Percentiles rank a stretch among this genome's conserved stretches.
These are phyloP conservation scores for Apteryx mantelli DNA, from an alignment of 2,113 vertebrate species.

Conservation along the genomic window DNA sequence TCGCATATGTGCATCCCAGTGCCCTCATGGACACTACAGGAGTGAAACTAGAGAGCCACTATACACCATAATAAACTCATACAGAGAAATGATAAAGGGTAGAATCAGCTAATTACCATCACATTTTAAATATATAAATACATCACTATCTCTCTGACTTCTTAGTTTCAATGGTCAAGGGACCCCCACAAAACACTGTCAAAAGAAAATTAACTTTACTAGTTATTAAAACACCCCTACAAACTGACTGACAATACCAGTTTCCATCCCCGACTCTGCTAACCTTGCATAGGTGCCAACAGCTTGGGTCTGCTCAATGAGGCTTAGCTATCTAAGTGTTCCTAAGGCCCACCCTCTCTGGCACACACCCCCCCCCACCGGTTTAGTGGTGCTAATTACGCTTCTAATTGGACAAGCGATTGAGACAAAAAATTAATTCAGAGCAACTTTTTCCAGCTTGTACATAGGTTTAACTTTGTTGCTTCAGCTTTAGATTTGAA, in stretches of 20 bases:
- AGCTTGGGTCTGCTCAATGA: not conserved
- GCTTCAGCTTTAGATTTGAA: not conserved
- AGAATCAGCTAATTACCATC: not conserved
- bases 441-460: not conserved
- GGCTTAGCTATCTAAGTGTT: not conserved
- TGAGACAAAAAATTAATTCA: not conserved
- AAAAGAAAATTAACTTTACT: not conserved
- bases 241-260: not conserved
- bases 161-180: not conserved
- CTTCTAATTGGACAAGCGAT: not conserved
- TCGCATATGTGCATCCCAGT: not conserved
- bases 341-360: accelerated
- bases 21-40: not conserved
- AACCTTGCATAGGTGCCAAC: not conserved
- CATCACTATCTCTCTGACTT: not conserved
- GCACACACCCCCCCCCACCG: not conserved
- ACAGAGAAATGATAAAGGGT: not conserved
- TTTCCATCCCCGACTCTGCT: not conserved
- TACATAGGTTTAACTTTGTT: not conserved
- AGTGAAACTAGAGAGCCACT: not conserved
- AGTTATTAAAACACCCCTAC: not conserved
- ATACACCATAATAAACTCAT: not conserved
- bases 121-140: not conserved
- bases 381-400: not conserved
- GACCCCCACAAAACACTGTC: not conserved